Conservation (phyloP, 1,140 invertebrate genomes). For the Sitophilus oryzae region DNA sequence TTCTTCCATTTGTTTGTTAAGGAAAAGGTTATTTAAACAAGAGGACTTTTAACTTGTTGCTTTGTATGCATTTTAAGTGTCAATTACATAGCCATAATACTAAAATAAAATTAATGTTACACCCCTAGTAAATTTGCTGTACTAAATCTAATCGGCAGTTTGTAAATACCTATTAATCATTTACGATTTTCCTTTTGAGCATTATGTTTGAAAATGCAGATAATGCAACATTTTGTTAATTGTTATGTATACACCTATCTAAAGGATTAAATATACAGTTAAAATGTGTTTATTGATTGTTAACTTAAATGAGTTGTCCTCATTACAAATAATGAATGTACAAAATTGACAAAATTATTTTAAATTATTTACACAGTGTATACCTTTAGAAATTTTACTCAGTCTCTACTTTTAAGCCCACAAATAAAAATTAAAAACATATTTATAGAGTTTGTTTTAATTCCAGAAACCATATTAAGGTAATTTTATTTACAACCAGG, state of each 20-base stretch:
- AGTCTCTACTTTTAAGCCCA: constrained; percentile 21
- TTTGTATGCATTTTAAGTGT: constrained; percentile 27
- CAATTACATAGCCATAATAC: no score
- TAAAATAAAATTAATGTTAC: no score
- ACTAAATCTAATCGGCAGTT: no score
- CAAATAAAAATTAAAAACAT: constrained; percentile 28
- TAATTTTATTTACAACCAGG: neutral
- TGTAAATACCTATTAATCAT: no score
- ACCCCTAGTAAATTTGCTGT: no score
- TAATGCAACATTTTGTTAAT: neutral
- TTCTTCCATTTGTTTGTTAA: constrained; percentile 36
- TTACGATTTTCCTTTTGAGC: constrained; percentile 18
- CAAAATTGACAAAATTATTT: constrained; percentile 18
- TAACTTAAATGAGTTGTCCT: constrained; percentile 5
- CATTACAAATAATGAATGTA: constrained; percentile 15
- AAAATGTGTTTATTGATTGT: constrained; percentile 3
- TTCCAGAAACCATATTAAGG: no score
- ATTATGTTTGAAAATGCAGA: neutral
- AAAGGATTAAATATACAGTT: constrained; percentile 4
- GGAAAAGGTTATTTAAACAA: constrained; percentile 30
- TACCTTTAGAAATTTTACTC: constrained; percentile 19
- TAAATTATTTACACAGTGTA: constrained; percentile 15
- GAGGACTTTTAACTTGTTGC: constrained; percentile 28
- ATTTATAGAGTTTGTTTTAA: constrained; percentile 5
- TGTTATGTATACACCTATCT: constrained; percentile 2